A percentile compares a stretch with the other conserved stretches of the same genome.
These are phyloP conservation scores for Scrobipalpa atriplicella DNA, from an alignment of 2,888 invertebrate species.

Conservation along the genomic window DNA sequence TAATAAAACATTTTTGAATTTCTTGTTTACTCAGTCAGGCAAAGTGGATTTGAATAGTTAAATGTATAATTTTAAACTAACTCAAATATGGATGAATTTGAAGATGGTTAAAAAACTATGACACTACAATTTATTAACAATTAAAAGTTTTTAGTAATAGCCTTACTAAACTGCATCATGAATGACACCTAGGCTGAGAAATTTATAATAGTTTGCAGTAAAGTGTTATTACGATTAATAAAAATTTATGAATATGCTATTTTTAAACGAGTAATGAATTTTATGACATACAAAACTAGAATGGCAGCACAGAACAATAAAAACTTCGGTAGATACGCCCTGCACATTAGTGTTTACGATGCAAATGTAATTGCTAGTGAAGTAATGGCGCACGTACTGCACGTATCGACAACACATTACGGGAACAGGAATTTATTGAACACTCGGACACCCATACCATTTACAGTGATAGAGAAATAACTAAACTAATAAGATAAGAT, in stretches of 20 bases:
- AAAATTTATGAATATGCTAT: too few species aligned
- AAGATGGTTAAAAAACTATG: too few species aligned
- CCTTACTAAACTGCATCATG: too few species aligned
- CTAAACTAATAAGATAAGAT: not conserved
- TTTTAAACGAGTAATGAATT: not conserved
- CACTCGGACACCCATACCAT: not conserved
- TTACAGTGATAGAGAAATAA: not conserved
- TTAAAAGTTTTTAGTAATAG: too few species aligned
- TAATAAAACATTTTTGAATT: not conserved
- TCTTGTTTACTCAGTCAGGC: not conserved
- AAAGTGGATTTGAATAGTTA: too few species aligned
- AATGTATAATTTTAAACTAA: too few species aligned
- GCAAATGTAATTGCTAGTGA: conserved; percentile 48
- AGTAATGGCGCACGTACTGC: conserved; percentile 28
- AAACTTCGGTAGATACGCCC: not conserved
- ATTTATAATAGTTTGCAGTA: too few species aligned
- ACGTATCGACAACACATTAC: conserved; percentile 36
- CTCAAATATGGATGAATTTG: too few species aligned
- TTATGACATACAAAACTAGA: too few species aligned
- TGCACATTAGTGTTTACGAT: conserved; percentile 41
- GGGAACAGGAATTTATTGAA: not conserved
- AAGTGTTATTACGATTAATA: too few species aligned
- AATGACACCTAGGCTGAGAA: too few species aligned
- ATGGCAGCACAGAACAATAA: not conserved
- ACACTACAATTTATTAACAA: too few species aligned